These are phyloP conservation scores for Myopa tessellatipennis DNA, from an alignment of 2,888 invertebrate species.

Conservation along the genomic window DNA sequence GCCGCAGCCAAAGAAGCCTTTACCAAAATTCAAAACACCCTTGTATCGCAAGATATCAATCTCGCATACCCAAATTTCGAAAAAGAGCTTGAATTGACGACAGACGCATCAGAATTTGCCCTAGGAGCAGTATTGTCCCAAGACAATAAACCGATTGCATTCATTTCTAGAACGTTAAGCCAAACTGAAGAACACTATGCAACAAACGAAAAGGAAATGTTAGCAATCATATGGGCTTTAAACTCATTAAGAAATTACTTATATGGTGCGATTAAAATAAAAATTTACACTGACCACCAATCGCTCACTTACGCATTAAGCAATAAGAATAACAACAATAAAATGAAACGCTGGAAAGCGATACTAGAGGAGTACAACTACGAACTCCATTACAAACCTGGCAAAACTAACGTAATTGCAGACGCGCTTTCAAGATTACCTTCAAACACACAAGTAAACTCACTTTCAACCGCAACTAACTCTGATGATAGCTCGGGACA, in stretches of 20 bases:
- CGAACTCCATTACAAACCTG: constrained; percentile 43
- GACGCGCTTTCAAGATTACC: constrained; percentile 42
- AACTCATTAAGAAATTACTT: neutral
- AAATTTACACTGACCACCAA: constrained; percentile 39
- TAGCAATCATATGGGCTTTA: constrained; percentile 3
- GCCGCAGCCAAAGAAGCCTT: constrained; percentile 24
- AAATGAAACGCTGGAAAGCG: constrained; percentile 46
- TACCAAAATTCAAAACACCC: neutral
- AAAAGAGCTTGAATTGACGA: constrained; percentile 41
- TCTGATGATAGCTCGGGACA: constrained; percentile 46
- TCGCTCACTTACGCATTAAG: constrained; percentile 43
- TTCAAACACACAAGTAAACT: constrained; percentile 16
- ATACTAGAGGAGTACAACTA: constrained; percentile 45
- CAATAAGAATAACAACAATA: constrained; percentile 43
- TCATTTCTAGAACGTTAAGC: constrained; percentile 24
- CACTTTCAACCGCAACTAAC: constrained; percentile 12
- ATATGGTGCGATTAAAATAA: neutral
- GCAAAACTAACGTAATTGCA: constrained; percentile 38
- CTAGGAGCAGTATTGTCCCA: constrained; percentile 41
- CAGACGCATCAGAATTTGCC: constrained; percentile 42
- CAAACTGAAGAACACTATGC: neutral
- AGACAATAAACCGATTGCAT: constrained; percentile 35
- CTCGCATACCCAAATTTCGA: constrained; percentile 41
- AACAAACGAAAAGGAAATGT: neutral
- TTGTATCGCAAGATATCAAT: constrained; percentile 4